Conservation (phyloP, 2,888 invertebrate genomes). For the Chaetoderma sp. region DNA sequence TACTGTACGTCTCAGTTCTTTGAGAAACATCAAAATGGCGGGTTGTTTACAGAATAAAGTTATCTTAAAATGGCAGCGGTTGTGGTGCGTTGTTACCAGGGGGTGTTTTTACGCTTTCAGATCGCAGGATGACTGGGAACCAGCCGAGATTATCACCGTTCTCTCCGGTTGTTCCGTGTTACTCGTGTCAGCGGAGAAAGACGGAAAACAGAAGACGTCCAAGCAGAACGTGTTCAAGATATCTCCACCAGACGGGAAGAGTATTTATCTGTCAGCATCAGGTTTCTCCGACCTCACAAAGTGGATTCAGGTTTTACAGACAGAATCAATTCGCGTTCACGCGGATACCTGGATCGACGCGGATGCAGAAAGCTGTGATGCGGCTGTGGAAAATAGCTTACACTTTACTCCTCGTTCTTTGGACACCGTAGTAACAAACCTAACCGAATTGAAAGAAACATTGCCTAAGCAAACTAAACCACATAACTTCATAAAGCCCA, state of each 20-base stretch:
- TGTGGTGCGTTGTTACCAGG: constrained; percentile 53
- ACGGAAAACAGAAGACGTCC: constrained; percentile 37
- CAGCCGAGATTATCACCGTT: constrained; percentile 42
- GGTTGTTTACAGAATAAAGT: constrained; percentile 41
- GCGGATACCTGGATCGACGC: background rate
- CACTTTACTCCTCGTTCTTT: background rate
- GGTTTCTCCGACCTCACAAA: constrained; percentile 44
- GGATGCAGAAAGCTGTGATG: background rate
- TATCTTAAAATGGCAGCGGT: constrained; percentile 47
- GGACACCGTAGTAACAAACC: background rate
- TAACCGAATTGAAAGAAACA: background rate
- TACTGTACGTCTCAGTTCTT: constrained; percentile 32
- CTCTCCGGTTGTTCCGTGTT: constrained; percentile 46
- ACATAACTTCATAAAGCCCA: background rate
- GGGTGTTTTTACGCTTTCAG: constrained; percentile 56
- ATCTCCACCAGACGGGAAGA: constrained; percentile 45
- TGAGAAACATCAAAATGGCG: constrained; percentile 37
- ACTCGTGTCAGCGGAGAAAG: constrained; percentile 38
- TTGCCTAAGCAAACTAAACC: background rate
- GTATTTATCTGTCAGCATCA: constrained; percentile 47
- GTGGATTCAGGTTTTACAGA: constrained; percentile 54
- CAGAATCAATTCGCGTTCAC: constrained; percentile 47
- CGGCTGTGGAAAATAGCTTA: too few relatives aligned
- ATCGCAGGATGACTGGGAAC: constrained; percentile 43
- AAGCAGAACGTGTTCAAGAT: constrained; percentile 51